Evolutionary conservation across 2,113 vertebrate species (phyloP), one percentile per base, ranked within the genome.

Genomic region (Protobothrops flavoviridis): DNA sequence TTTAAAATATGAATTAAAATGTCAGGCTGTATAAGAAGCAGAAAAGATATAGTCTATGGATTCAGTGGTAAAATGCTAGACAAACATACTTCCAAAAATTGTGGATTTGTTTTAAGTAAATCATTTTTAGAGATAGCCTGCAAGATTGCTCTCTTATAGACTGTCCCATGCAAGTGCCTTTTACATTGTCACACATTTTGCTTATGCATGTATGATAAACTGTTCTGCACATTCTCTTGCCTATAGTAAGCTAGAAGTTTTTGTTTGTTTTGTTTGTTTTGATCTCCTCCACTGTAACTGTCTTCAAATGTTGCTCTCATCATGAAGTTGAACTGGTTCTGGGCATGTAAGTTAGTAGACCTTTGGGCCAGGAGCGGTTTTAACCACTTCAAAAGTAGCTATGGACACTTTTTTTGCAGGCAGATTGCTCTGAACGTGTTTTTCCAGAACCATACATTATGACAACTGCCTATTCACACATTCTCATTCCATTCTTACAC

Each of bases 1-100:
- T 88, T 64, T 52, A 43, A 50, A 61, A 92, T 50, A 50, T 74
- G 45, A 85, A 93, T 85, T 85, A 86, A 59, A 85, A 90, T 90
- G 88, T 56, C 92, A 88, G 24, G 11, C 26, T 85, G 21, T 33
- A 39, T 48, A 91, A 48, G 45, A 29, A 88, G 43, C 89, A 64
- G 64, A 59, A 85, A 24, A 48, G 15, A 55, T 87, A 92, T 17
- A 13, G 87, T 53, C 64, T 50, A 3, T 50, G 85, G 26, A 23
- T 91, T 55, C 48, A 11, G 24, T 88, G 29, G 15, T 89, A 59
- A 89, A 45, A 33, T 50, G 43, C 3, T 10, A 43, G 13, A 88
- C 52, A 39, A 59, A 33, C 20, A 88, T 29, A n/a, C 2, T 87
- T 81, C 29, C 85, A 88, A 64, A 81, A 94, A 33, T 94, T 92